phyloP scores from a whole-genome alignment of 92 coral and sea anemone species.

The Siderastrea radians region DNA sequence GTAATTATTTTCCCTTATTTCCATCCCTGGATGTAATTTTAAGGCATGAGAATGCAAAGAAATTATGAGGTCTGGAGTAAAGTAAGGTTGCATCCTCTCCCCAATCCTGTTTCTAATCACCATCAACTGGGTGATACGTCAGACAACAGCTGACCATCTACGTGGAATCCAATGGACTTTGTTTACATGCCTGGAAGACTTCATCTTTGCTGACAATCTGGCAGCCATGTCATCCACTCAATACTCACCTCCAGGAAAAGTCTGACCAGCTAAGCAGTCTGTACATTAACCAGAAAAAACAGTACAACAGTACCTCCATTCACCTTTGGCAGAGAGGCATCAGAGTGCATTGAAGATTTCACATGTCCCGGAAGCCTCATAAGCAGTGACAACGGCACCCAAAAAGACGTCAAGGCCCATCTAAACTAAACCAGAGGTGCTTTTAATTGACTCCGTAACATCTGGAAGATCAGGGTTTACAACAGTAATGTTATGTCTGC shows the following conservation, averaged over 20 bases:
- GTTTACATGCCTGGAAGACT: constrained; percentile 17
- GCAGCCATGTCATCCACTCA: constrained; percentile 4
- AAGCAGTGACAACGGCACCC: constrained; percentile 9
- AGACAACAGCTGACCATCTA: constrained; percentile 21
- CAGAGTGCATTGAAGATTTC: constrained; percentile 18
- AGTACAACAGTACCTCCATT: constrained; percentile 2
- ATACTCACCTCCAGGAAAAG: constrained; percentile 29
- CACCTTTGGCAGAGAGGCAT: constrained; percentile 1
- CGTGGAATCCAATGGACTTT: constrained; percentile 35
- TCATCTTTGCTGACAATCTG: constrained; percentile 22
- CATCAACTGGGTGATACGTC: constrained; percentile 20
- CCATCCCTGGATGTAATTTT: too few relatives aligned
- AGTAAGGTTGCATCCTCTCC: constrained; percentile 34
- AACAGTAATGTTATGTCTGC: background rate
- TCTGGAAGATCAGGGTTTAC: background rate
- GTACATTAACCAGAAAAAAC: constrained; percentile 25
- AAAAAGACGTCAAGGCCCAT: constrained; percentile 14
- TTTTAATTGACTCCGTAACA: background rate
- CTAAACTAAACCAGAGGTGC: constrained; percentile 1
- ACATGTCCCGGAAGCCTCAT: constrained; percentile 17
- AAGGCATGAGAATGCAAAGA: too few relatives aligned
- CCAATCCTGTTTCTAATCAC: constrained; percentile 32
- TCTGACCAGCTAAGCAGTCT: constrained; percentile 19
- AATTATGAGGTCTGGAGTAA: too few relatives aligned
- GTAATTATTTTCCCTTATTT: too few relatives aligned